Conservation (phyloP, 2,888 invertebrate genomes). For the Bugulina stolonifera region DNA sequence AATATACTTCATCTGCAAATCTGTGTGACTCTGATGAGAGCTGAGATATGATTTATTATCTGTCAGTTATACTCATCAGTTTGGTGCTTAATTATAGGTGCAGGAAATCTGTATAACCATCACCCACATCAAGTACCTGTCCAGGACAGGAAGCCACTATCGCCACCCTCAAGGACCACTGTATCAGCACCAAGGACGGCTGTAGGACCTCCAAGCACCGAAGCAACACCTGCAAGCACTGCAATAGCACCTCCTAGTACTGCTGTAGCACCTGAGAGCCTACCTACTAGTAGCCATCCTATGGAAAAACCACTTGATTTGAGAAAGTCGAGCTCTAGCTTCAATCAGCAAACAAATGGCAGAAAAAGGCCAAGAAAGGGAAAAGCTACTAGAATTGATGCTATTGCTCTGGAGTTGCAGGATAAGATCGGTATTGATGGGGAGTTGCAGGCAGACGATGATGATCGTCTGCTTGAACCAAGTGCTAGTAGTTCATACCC, state of each 20-base stretch:
- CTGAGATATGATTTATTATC: too few relatives aligned
- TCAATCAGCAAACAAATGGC: too few relatives aligned
- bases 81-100: too few relatives aligned
- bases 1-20: too few relatives aligned
- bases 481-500: not conserved
- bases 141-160: slow-evolving; percentile 1
- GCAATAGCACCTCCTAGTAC: not conserved
- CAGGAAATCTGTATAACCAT: too few relatives aligned
- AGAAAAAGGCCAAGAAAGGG: slow-evolving; percentile 73
- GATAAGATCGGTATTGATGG: too few relatives aligned
- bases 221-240: slow-evolving; percentile 26
- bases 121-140: too few relatives aligned
- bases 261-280: slow-evolving; percentile 31
- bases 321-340: slow-evolving; percentile 39
- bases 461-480: slow-evolving; percentile 11
- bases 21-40: too few relatives aligned
- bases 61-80: too few relatives aligned
- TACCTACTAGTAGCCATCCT: slow-evolving; percentile 32
- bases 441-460: too few relatives aligned
- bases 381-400: slow-evolving; percentile 73
- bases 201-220: slow-evolving; percentile 23
- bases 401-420: slow-evolving; percentile 39
- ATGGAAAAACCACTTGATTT: slow-evolving; percentile 33
- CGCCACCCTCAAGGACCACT: not conserved
- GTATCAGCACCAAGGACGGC: not conserved